A percentile compares a stretch with the other conserved stretches of the same genome.
Conservation (phyloP, 2,797 vertebrate species). For the Paramormyrops hopkinsi region DNA sequence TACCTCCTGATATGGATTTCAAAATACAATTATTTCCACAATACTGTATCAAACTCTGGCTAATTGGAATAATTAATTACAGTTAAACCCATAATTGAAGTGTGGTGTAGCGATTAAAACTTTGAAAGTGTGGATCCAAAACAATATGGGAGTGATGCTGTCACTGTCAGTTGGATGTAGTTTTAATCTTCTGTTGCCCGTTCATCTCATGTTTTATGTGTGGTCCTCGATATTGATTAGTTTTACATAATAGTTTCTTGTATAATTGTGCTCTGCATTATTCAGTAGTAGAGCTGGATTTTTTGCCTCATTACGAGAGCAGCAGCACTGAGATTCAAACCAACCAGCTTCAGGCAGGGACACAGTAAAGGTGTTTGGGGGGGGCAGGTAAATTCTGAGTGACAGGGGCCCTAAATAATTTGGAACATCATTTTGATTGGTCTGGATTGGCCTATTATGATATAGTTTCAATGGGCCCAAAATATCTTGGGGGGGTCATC, state of each 20-base stretch:
- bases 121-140: background rate
- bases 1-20: background rate
- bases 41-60: background rate
- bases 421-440: background rate
- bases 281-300: background rate
- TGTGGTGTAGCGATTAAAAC: background rate
- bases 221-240: background rate
- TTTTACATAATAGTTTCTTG: background rate
- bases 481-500: background rate
- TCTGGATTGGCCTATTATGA: background rate
- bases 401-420: background rate
- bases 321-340: background rate
- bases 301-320: background rate
- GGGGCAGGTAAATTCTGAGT: background rate
- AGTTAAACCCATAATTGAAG: background rate
- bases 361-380: background rate
- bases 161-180: background rate
- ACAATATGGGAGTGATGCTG: background rate
- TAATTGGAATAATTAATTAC: conserved; percentile 11
- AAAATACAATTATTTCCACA: conserved; percentile 5
- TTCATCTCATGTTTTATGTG: background rate
- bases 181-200: background rate
- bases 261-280: background rate
- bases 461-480: background rate
- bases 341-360: background rate